phyloP scores from a whole-genome alignment of 2,888 invertebrate genomes.

The Acanthosoma haemorrhoidale region DNA sequence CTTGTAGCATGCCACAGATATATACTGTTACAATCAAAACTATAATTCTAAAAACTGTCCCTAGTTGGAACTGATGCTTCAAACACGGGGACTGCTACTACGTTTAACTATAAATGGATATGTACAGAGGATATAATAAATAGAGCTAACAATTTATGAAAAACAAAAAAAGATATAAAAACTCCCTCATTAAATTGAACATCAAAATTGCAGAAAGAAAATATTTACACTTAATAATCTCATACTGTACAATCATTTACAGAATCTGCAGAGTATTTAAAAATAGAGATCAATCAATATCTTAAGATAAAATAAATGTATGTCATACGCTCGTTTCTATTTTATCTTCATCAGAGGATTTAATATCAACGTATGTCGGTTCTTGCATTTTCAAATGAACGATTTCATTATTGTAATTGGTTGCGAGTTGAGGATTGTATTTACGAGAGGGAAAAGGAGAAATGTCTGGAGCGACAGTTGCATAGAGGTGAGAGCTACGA shows the following conservation, averaged over 20 bases:
- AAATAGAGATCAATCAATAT: neutral
- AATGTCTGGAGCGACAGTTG: conserved; percentile 39
- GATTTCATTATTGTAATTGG: conserved; percentile 34
- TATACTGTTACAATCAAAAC: no score
- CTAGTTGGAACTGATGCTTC: no score
- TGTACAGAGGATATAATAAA: neutral
- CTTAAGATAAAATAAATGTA: neutral
- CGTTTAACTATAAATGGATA: neutral
- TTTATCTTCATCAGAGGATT: conserved; percentile 37
- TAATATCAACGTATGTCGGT: conserved; percentile 25
- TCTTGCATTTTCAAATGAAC: conserved; percentile 30
- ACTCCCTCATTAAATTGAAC: neutral
- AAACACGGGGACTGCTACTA: no score
- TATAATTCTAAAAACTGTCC: no score
- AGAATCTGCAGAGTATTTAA: neutral
- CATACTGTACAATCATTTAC: neutral
- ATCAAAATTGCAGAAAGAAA: neutral
- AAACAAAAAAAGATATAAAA: neutral
- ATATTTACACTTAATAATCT: neutral
- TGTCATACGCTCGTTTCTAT: conserved; percentile 36
- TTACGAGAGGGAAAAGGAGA: conserved; percentile 18
- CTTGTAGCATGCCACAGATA: no score
- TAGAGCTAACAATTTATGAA: neutral
- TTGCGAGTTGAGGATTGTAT: conserved; percentile 21
- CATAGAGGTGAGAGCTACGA: conserved; percentile 40